These are phyloP conservation scores for Drosophila neocordata DNA, from an alignment of 1,140 invertebrate genomes.

Conservation along the genomic window DNA sequence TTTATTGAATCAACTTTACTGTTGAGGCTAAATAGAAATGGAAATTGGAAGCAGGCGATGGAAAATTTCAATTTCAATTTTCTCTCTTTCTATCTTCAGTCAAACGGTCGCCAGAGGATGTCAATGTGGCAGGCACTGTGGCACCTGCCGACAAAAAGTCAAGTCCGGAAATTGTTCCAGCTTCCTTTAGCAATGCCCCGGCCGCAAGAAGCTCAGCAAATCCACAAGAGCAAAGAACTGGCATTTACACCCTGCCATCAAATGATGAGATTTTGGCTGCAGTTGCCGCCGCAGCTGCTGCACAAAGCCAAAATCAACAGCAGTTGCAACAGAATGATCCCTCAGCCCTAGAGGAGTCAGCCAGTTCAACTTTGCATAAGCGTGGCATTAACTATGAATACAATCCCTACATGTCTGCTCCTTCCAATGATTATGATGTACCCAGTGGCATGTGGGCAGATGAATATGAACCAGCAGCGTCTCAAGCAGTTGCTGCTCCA, in stretches of 20 bases:
- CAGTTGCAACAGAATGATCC: conserved; percentile 63
- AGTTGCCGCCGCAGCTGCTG: conserved; percentile 73
- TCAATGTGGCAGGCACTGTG: conserved; percentile 32
- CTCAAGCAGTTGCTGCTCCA: neutral
- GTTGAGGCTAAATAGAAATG: conserved; percentile 52
- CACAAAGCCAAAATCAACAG: conserved; percentile 55
- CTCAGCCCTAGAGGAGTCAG: conserved; percentile 56
- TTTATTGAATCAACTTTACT: conserved; percentile 63
- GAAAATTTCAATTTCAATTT: conserved; percentile 51
- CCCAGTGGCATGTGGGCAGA: conserved; percentile 50
- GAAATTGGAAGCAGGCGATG: conserved; percentile 44
- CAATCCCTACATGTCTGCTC: conserved; percentile 50
- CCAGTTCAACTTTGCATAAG: conserved; percentile 67
- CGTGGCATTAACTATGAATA: conserved; percentile 74
- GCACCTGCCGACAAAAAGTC: conserved; percentile 74
- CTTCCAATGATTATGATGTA: conserved; percentile 26
- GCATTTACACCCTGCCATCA: conserved; percentile 63
- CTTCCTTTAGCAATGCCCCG: conserved; percentile 71
- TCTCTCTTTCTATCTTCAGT: conserved; percentile 18
- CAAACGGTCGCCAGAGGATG: conserved; percentile 42
- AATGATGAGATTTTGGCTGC: conserved; percentile 76
- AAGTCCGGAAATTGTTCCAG: conserved; percentile 80
- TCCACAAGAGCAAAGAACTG: conserved; percentile 41
- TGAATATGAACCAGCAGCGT: conserved; percentile 58
- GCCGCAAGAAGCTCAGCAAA: conserved; percentile 18